Base-by-base conservation (phyloP, 2,113 vertebrate species). In the Malaclemys terrapin region DNA sequence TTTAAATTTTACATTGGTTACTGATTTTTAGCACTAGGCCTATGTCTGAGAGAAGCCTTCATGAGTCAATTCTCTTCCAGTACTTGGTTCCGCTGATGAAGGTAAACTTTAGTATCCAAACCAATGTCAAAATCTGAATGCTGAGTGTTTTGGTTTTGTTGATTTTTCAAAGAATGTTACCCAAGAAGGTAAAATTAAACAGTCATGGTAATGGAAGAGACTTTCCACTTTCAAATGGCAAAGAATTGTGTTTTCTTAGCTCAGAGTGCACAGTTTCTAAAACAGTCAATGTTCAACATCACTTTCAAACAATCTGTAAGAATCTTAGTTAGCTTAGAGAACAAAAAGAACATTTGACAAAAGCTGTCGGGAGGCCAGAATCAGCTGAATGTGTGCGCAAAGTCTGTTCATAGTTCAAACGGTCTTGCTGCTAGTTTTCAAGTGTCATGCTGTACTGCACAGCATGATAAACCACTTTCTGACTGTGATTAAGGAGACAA, bases 371-470 rank as follows among this genome's bases (percentile, higher is more conserved):
- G 83, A 93, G 94, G 76, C 38, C 38, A 88, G 93, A 96, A 87
- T 16, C 56, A 95, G 35, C 49, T 88, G 91, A 95, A 3, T 59
- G 38, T 27, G 50, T 84, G 88, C 62, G 72, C 87, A 22, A 82
- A 96, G 93, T 81, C 85, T 96, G 90, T 52, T 90, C 88, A 76
- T 82, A 95, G 88, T 96, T 95, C 91, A 96, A 94, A 96, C 85
- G 91, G 80, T 79, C 85, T 89, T 95, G 93, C 91, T 89, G 91
- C 78, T 45, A 85, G 91, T 79, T 90, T 95, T 96, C 93, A 96
- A 96, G 78, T 50, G 89, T 91, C 95, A 86, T 8, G 0, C 53
- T 86, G 72, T 1, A 84, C 94, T 84, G 91, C 83, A 86, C 90
- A 96, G 96, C 93, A 93, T 22, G 49, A 95, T 89, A 95, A 97